A percentile compares a stretch with the other conserved stretches of the same genome.
These are phyloP conservation scores for Aphelenchoides avenae DNA, from an alignment of 1,140 invertebrate species.

Conservation along the genomic window DNA sequence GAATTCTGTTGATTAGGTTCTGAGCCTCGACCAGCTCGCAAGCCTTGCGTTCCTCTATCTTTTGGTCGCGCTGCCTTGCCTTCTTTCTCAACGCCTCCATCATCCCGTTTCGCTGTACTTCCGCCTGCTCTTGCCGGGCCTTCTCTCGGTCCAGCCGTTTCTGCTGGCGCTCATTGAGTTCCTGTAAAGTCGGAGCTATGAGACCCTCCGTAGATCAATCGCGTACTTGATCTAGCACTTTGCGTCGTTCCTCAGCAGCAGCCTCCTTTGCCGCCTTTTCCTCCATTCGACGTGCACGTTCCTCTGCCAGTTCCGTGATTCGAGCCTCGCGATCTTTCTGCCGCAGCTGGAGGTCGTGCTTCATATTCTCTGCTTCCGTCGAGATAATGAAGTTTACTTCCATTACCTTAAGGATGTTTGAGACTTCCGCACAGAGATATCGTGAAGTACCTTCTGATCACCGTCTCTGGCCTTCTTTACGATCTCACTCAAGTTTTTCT, in stretches of 20 bases:
- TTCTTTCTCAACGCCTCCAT: neutral
- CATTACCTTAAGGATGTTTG: too few species aligned
- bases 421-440: too few species aligned
- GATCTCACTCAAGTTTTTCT: conserved; percentile 40
- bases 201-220: neutral
- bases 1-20: conserved; percentile 8
- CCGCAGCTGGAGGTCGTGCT: conserved; percentile 5
- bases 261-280: conserved; percentile 38
- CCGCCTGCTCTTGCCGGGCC: conserved; percentile 1
- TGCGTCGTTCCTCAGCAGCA: conserved; percentile 28
- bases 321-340: conserved; percentile 31
- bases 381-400: conserved; percentile 39
- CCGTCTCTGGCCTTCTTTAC: conserved; percentile 39
- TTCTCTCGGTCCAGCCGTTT: conserved; percentile 4
- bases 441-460: conserved; percentile 30
- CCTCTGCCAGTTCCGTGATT: conserved; percentile 20
- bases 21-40: neutral
- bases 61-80: neutral
- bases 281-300: conserved; percentile 14
- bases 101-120: conserved; percentile 2
- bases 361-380: conserved; percentile 33
- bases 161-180: conserved; percentile 1
- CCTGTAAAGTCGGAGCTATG: neutral
- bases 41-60: neutral
- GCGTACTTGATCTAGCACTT: conserved; percentile 15